phyloP scores from a whole-genome alignment of 2,113 vertebrate species.

The Cyrtonyx montezumae region DNA sequence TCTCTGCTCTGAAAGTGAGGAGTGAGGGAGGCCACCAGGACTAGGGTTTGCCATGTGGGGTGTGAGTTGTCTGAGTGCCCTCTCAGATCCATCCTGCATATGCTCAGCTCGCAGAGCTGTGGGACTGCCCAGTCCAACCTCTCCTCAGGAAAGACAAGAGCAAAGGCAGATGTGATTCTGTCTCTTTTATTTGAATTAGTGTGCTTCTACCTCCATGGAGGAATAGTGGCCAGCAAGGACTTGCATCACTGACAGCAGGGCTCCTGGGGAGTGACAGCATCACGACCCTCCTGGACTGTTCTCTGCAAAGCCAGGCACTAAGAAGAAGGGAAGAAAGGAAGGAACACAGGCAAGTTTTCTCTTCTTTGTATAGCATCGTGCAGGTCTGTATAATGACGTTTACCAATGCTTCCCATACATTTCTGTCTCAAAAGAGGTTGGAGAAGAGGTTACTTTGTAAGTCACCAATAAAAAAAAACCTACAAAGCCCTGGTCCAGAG shows the following conservation, averaged over 20 bases:
- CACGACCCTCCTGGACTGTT: not conserved
- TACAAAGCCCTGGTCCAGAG: not conserved
- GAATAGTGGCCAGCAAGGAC: not conserved
- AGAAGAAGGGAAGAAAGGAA: not conserved
- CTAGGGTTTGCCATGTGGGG: not conserved
- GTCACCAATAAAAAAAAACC: not conserved
- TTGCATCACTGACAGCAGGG: not conserved
- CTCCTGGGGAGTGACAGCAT: not conserved
- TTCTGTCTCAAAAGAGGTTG: not conserved
- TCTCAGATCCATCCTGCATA: not conserved
- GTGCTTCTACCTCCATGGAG: not conserved
- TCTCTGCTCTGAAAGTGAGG: not conserved
- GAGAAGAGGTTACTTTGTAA: constrained; percentile 26
- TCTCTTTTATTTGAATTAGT: not conserved
- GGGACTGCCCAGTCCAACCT: not conserved
- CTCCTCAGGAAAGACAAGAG: not conserved
- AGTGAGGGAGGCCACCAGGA: not conserved
- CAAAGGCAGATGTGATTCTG: not conserved
- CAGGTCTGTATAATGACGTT: constrained; percentile 9
- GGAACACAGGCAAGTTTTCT: not conserved
- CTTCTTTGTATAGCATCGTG: not conserved
- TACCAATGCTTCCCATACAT: constrained; percentile 25
- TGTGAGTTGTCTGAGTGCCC: not conserved
- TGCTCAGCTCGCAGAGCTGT: not conserved
- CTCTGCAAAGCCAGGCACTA: not conserved